These are phyloP conservation scores for Puntigrus tetrazona DNA, from an alignment of 2,113 vertebrate genomes.

Conservation along the genomic window DNA sequence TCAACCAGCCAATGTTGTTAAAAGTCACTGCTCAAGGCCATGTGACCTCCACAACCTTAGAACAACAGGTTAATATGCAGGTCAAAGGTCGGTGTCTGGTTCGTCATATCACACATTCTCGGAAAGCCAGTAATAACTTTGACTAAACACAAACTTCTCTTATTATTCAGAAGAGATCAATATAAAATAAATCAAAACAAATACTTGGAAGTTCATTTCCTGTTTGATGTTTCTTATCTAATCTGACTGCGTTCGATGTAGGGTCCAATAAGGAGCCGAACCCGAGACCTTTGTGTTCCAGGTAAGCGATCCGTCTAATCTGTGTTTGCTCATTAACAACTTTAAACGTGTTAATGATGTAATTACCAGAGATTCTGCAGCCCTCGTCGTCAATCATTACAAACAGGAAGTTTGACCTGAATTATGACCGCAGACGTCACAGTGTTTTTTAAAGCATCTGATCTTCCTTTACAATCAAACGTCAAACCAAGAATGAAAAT, in stretches of 20 bases:
- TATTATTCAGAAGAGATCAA: no score
- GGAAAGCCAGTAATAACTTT: not conserved
- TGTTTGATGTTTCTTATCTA: not conserved
- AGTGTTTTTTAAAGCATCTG: not conserved
- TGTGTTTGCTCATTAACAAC: no score
- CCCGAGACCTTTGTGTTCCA: no score
- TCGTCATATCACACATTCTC: not conserved
- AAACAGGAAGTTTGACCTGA: not conserved
- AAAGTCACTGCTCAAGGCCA: not conserved
- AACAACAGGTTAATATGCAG: not conserved
- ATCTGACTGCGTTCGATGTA: not conserved
- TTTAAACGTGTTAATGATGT: not conserved
- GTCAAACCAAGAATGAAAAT: not conserved
- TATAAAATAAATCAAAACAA: not conserved
- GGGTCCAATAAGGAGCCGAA: not conserved
- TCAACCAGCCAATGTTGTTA: not conserved
- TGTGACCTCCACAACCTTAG: not conserved
- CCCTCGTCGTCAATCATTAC: not conserved
- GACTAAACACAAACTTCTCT: not conserved
- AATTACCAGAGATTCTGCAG: not conserved
- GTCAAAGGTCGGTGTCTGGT: constrained; percentile 14
- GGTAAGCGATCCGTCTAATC: not conserved
- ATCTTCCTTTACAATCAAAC: not conserved
- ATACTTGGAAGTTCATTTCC: not conserved
- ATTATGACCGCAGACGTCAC: not conserved